Percentiles rank a stretch among this genome's conserved stretches.
phyloP scores from a whole-genome alignment of 2,888 invertebrate genomes.

The Napeogenes sylphis region DNA sequence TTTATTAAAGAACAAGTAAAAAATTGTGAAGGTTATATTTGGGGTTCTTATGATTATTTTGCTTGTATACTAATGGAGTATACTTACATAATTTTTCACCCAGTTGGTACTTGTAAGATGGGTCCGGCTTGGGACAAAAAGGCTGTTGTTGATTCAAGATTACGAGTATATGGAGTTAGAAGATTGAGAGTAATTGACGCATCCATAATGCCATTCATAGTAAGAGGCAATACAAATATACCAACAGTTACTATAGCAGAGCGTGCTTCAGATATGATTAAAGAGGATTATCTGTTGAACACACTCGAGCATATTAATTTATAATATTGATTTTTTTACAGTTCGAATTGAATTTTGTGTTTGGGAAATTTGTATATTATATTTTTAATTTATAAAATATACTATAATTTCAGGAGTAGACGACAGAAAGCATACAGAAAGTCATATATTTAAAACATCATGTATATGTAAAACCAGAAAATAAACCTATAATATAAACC shows the following conservation, averaged over 20 bases:
- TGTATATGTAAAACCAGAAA: too few relatives aligned
- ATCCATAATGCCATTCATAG: constrained; percentile 81
- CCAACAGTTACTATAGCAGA: constrained; percentile 92
- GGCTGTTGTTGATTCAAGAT: constrained; percentile 81
- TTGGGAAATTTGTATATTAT: too few relatives aligned
- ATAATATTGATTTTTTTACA: too few relatives aligned
- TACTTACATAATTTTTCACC: constrained; percentile 84
- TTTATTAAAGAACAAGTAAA: constrained; percentile 77
- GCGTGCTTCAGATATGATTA: constrained; percentile 87
- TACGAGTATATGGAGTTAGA: constrained; percentile 80
- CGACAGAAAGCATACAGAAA: too few relatives aligned
- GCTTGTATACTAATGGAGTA: constrained; percentile 80
- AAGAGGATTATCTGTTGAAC: constrained; percentile 59
- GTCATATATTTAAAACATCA: too few relatives aligned
- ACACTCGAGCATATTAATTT: too few relatives aligned
- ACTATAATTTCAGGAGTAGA: too few relatives aligned
- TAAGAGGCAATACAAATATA: constrained; percentile 88
- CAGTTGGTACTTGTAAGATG: constrained; percentile 85
- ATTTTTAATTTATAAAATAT: too few relatives aligned
- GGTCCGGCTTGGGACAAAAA: constrained; percentile 78
- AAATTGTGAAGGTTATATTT: constrained; percentile 74
- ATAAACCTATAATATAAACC: too few relatives aligned
- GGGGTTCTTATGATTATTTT: constrained; percentile 82
- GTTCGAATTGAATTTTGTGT: too few relatives aligned
- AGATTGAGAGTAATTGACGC: constrained; percentile 82